Base-by-base conservation (phyloP, 2,113 vertebrate genomes). In the Xiphias gladius region DNA sequence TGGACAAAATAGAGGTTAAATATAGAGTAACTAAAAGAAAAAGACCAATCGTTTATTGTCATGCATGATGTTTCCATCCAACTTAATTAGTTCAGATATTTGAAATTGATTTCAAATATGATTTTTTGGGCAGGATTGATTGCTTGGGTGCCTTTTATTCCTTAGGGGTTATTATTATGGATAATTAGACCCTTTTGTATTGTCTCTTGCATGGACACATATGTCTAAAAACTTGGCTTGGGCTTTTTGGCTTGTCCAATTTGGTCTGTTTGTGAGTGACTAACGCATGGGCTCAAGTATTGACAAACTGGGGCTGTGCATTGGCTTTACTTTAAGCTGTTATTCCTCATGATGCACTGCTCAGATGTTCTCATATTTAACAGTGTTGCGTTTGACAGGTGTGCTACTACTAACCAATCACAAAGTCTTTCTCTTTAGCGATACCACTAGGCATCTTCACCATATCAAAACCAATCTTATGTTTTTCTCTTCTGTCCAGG, bases 401-500 rank as follows among this genome's bases (percentile, higher is more conserved):
- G 58, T 86, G 73, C 64, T 57, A 2, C 76, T 87, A 93, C 94
- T 95, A 94, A 95, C 86, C 66, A 84, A 67, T 92, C 71, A 73
- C 78, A 43, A 41, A 72, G 19, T 88, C 81, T 88, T 79, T 87
- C 83, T 85, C 76, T 81, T 85, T 89, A 83, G 80, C 28, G n/a
- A 48, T 70, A 76, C 26, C 50, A 35, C 32, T 75, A 64, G 71
- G 20, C 39, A 70, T 35, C 78, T 75, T 84, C 64, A 76, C 52
- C 71, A 68, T 70, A 78, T 80, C 30, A 73, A 72, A 79, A 54
- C n/a, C 41, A 73, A 59, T 57, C 14, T 35, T 37, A 28, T 73
- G 41, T 41, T 63, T 70, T 39, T 58, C 75, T 82, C 39, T 65
- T 59, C 66, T 73, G 19, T 77, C 55, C 62, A 71, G 52, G 35